Conservation (phyloP, 2,797 vertebrate genomes). For the Spinus olivaceus region DNA sequence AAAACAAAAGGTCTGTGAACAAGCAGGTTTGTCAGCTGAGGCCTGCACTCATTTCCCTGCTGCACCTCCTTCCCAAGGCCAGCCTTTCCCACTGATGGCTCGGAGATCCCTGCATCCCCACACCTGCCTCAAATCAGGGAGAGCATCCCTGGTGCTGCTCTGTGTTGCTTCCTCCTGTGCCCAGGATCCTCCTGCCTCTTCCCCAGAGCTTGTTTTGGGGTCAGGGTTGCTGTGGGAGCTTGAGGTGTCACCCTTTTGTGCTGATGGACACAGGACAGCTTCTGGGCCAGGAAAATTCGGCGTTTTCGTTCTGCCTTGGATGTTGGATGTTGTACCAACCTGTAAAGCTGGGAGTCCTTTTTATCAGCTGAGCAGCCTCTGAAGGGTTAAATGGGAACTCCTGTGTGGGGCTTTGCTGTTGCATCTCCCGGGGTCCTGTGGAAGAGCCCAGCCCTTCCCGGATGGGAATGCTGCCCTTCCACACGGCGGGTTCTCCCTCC, state of each 20-base stretch:
- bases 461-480: not conserved
- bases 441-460: not conserved
- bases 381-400: not conserved
- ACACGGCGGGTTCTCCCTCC: not conserved
- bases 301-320: not conserved
- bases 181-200: not conserved
- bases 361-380: not conserved
- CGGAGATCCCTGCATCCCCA: not conserved
- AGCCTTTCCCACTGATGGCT: rapidly evolving
- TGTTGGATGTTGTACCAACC: rapidly evolving
- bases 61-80: not conserved
- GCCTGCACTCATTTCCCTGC: not conserved
- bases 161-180: rapidly evolving
- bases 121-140: not conserved
- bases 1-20: not conserved
- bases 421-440: not conserved
- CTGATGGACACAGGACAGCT: rapidly evolving
- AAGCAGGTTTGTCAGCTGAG: not conserved
- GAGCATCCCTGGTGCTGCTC: not conserved
- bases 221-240: not conserved
- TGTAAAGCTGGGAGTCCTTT: not conserved
- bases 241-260: not conserved
- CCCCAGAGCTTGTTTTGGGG: not conserved
- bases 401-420: not conserved
- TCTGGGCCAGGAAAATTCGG: rapidly evolving